A percentile compares a stretch with the other conserved stretches of the same genome.
phyloP scores from a whole-genome alignment of 2,888 invertebrate genomes.

The Therioaphis trifolii region DNA sequence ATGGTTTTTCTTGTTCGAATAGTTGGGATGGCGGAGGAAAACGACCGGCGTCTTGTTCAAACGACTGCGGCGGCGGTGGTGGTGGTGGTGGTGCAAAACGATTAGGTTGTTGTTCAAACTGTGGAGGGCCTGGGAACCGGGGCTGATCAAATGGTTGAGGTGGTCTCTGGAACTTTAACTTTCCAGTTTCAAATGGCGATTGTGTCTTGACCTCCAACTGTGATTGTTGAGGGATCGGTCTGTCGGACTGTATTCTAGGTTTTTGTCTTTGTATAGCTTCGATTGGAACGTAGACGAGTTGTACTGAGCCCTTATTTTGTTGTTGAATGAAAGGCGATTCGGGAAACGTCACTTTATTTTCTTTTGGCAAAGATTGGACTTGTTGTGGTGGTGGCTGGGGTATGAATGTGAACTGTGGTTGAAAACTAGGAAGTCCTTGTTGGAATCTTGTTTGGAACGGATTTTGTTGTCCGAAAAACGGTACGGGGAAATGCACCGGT shows the following conservation, averaged over 20 bases:
- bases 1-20: slow-evolving; percentile 55
- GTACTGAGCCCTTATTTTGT: slow-evolving; percentile 75
- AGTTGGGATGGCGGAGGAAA: slow-evolving; percentile 64
- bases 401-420: slow-evolving; percentile 53
- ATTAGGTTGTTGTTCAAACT: slow-evolving; percentile 44
- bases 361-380: slow-evolving; percentile 12
- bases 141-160: slow-evolving; percentile 28
- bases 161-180: slow-evolving; percentile 54
- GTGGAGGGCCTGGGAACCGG: slow-evolving; percentile 38
- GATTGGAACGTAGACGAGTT: slow-evolving; percentile 84
- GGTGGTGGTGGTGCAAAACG: slow-evolving; percentile 40
- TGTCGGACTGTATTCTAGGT: slow-evolving; percentile 66
- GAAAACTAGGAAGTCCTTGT: slow-evolving; percentile 64
- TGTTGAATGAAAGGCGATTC: slow-evolving; percentile 53
- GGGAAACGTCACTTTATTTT: slow-evolving; percentile 55
- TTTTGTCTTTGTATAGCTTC: slow-evolving; percentile 75
- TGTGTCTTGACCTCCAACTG: slow-evolving; percentile 26
- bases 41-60: slow-evolving; percentile 67
- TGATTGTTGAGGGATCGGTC: slow-evolving; percentile 52
- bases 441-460: slow-evolving; percentile 68
- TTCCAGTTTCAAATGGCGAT: slow-evolving; percentile 49
- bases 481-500: slow-evolving; percentile 66
- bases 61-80: slow-evolving; percentile 67
- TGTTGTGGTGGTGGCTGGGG: slow-evolving; percentile 50
- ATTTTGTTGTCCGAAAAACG: slow-evolving; percentile 66